Percentiles rank a stretch among this genome's conserved stretches.
phyloP scores from a whole-genome alignment of 2,888 invertebrate genomes.

The Lasius platythorax region DNA sequence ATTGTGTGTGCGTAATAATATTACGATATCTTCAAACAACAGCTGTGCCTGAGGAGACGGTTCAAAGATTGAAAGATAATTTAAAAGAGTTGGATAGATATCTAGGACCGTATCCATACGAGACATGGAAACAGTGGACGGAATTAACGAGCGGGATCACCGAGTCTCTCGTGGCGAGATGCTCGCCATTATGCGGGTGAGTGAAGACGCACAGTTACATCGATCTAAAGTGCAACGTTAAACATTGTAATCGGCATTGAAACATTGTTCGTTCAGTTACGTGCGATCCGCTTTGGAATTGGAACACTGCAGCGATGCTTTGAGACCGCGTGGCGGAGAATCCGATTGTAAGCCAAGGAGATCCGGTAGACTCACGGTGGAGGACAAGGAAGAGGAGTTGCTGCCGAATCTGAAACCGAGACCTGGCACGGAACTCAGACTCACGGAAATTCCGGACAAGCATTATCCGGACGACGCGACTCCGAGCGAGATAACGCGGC shows the following conservation, averaged over 20 bases:
- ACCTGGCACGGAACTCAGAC: conserved; percentile 93
- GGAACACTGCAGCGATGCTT: conserved; percentile 90
- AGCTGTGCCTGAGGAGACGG: conserved; percentile 89
- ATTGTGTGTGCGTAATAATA: conserved; percentile 19
- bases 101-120: conserved; percentile 97
- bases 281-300: conserved; percentile 94
- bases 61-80: conserved; percentile 90
- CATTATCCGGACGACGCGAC: conserved; percentile 92
- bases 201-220: conserved; percentile 35
- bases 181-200: conserved; percentile 91
- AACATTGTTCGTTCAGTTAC: conserved; percentile 78
- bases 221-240: not conserved
- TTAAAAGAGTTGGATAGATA: conserved; percentile 91
- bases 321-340: conserved; percentile 89
- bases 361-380: conserved; percentile 86
- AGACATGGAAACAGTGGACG: conserved; percentile 95
- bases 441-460: conserved; percentile 91
- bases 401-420: conserved; percentile 94
- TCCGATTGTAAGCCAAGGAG: conserved; percentile 82
- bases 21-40: conserved; percentile 19
- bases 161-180: conserved; percentile 86
- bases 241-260: not conserved
- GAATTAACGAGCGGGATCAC: conserved; percentile 88
- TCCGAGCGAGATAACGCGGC: conserved; percentile 94
- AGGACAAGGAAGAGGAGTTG: conserved; percentile 90